Base-by-base conservation (phyloP, 1,140 invertebrate species). In the Pogonomyrmex barbatus region DNA sequence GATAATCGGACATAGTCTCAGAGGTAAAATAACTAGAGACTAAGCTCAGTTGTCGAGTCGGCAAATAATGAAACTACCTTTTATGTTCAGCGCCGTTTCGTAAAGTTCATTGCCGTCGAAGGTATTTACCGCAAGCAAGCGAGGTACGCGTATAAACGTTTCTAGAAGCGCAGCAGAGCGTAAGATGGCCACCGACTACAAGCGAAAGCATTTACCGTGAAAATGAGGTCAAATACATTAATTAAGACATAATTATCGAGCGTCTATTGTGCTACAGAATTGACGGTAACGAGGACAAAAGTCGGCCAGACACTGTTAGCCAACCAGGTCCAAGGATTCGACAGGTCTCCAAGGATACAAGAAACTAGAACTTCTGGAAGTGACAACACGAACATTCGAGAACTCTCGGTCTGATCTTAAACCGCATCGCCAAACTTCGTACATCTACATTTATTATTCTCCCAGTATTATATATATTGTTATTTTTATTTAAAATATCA, bases 211-310 rank as follows among this genome's bases (percentile, higher is more conserved):
- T 56, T 68, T 50, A 30, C 63, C 68, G 50, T 71, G 81, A 78
- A 73, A 92, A 93, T 79, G 91, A 87, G 92, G 90, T 93, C 92
- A 90, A 91, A 90, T 87, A 76, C 67, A 88, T 92, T 93, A 93
- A 93, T 93, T 92, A 91, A 91, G 89, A 92, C 88, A 88, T 89
- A 93, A 93, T 93, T 93, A 93, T 91, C 89, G 90, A 91, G 85
- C 87, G 87, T 92, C 90, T 88, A 76, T 81, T 87, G 84, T 63
- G 68, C 39, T 86, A 81, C 88, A 84, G 76, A 77, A 87, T 89
- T 58, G 78, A 77, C 60, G 58, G n/a, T 84, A 87, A 83, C 60
- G 60, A 78, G 47, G 47, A 58, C 36, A 79, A 85, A 70, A 65
- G 39, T 65, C 78, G 30, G 33, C 8, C 71, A 47, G 42, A 30